Base-by-base conservation (phyloP, 1,140 invertebrate genomes). In the Arctopsyche grandis region DNA sequence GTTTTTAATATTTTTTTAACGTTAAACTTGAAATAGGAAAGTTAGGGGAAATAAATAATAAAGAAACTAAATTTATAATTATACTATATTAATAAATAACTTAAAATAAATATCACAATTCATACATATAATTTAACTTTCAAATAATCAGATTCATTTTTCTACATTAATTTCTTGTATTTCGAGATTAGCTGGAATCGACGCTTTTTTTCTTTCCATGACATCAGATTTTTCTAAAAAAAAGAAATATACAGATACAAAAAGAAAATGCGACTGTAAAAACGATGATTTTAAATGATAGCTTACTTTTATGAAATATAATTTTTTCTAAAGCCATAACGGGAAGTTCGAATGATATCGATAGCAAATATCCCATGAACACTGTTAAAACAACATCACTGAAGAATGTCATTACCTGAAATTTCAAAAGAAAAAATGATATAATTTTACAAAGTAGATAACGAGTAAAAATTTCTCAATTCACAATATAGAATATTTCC, bases 301-400 rank as follows among this genome's bases (percentile, higher is more conserved):
- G 38, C 26, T 69, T 16, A 69, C 66, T 69, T 71, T 46, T 48
- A 5, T 19, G 5, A 16, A 46, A 71, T 71, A 71, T 16, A 46
- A 48, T 12, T 46, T 71, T 71, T 71, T 71, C 69, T 19, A 71
- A 46, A 5, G 16, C 10, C 3, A 19, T 10, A 16, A 16, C 44
- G 3, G 69, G 69, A 9, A 48, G 21, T 71, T 71, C 69, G 16
- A 71, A 46, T 1, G 69, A 44, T 48, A 71, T 71, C 4, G 19
- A 9, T n/a, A 44, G 44, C 9, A 71, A 19, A 12, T 71, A 71
- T 46, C 69, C 44, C 14, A 16, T 14, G 0, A 71, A 21, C 0
- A 71, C 5, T 9, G 69, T 71, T 5, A 71, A 19, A 10, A 71
- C 16, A 19, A 71, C 5, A 46, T 71, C 69, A 10, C 69, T 24